A percentile compares a stretch with the other conserved stretches of the same genome.
These are phyloP conservation scores for Brachionus manjavacas DNA, from an alignment of 1,140 invertebrate species.

Conservation along the genomic window DNA sequence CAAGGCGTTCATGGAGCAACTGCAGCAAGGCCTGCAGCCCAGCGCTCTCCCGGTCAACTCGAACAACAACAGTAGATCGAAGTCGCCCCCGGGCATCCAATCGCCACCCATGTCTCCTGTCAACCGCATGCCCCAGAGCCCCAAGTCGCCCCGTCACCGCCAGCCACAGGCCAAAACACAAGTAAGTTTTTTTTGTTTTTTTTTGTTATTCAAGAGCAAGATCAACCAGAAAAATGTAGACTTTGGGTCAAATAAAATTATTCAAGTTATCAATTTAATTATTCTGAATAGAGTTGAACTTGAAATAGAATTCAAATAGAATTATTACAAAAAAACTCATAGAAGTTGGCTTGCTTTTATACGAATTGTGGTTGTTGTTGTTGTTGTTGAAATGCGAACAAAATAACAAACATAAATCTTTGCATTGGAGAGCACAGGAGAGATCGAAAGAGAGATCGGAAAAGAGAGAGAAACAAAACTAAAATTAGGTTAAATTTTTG, in stretches of 20 bases:
- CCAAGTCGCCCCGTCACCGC: background rate
- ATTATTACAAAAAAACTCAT: background rate
- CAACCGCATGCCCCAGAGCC: constrained; percentile 28
- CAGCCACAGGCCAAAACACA: background rate
- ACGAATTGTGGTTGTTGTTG: background rate
- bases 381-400: background rate
- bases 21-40: background rate
- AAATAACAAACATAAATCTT: background rate
- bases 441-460: background rate
- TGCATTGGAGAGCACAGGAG: background rate
- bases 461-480: background rate
- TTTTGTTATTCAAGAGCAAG: background rate
- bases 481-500: constrained; percentile 34
- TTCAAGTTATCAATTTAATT: background rate
- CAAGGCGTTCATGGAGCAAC: background rate
- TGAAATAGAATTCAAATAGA: background rate
- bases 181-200: background rate
- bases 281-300: background rate
- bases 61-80: background rate
- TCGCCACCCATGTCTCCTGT: constrained; percentile 35
- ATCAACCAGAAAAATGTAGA: background rate
- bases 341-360: background rate
- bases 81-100: constrained; percentile 20
- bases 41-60: background rate
- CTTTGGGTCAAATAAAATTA: background rate